phyloP scores from a whole-genome alignment of 1,140 invertebrate genomes.

The Frieseomelitta varia region DNA sequence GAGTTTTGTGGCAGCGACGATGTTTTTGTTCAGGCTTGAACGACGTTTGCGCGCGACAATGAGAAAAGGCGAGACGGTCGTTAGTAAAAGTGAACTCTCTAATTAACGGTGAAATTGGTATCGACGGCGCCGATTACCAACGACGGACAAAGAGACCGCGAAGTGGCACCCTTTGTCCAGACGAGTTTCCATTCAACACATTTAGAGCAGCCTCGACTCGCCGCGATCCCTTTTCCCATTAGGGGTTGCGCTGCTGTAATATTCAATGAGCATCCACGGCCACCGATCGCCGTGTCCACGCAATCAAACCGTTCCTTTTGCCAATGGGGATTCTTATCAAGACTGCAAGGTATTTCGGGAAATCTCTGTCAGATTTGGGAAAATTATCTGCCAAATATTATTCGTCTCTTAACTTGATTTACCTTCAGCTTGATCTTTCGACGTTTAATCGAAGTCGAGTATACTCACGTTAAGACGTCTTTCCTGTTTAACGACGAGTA shows the following conservation, averaged over 20 bases:
- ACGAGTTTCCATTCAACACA: constrained; percentile 49
- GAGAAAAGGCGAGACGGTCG: constrained; percentile 15
- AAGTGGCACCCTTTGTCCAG: constrained; percentile 59
- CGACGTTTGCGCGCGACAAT: constrained; percentile 1
- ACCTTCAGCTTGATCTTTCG: not conserved
- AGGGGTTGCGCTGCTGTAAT: constrained; percentile 40
- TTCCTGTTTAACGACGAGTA: too few relatives aligned
- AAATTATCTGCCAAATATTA: not conserved
- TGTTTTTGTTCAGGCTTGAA: constrained; percentile 15
- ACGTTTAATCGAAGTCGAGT: too few relatives aligned
- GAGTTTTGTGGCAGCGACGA: not conserved
- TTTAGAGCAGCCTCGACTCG: constrained; percentile 41
- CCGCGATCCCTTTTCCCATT: constrained; percentile 59
- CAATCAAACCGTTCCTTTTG: not conserved
- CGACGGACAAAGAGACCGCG: constrained; percentile 54
- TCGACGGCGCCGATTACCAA: constrained; percentile 59
- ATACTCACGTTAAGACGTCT: too few relatives aligned
- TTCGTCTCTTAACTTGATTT: not conserved
- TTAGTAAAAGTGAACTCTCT: constrained; percentile 48
- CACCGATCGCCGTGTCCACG: not conserved
- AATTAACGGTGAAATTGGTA: constrained; percentile 63
- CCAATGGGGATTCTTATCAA: not conserved
- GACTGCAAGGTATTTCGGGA: not conserved
- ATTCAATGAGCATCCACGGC: constrained; percentile 28
- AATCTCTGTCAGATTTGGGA: not conserved